phyloP scores from a whole-genome alignment of 2,888 invertebrate genomes.

The Tetropium fuscum region DNA sequence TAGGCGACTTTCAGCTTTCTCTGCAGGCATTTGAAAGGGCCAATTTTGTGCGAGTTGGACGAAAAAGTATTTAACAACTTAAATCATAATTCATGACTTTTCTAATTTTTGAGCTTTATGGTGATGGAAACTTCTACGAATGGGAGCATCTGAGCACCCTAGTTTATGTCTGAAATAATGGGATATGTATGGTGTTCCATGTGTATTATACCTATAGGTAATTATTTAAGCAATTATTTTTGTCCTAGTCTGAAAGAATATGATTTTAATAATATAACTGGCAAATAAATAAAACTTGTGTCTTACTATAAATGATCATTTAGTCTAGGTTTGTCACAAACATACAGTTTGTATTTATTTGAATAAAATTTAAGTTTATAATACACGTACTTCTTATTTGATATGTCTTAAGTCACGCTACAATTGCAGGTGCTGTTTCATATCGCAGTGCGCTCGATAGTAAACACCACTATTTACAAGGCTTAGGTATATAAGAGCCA shows the following conservation, averaged over 20 bases:
- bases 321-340: conserved; percentile 16
- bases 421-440: no score
- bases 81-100: no score
- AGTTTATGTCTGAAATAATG: conserved; percentile 5
- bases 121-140: conserved; percentile 1
- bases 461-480: no score
- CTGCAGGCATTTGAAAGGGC: no score
- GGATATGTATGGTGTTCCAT: background rate
- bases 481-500: no score
- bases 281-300: conserved; percentile 34
- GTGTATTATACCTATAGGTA: conserved; percentile 7
- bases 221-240: conserved; percentile 33
- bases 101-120: conserved; percentile 16
- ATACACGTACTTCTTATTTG: conserved; percentile 5
- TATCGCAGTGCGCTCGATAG: no score
- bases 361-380: conserved; percentile 30
- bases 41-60: no score
- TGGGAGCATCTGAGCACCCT: no score
- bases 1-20: no score
- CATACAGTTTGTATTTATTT: conserved; percentile 28
- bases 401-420: no score
- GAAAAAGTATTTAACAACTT: no score
- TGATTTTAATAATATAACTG: conserved; percentile 37
- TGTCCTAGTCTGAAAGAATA: conserved; percentile 30
- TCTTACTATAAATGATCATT: conserved; percentile 18